Conservation (phyloP, 2,797 vertebrate genomes). For the Oophaga sylvatica region DNA sequence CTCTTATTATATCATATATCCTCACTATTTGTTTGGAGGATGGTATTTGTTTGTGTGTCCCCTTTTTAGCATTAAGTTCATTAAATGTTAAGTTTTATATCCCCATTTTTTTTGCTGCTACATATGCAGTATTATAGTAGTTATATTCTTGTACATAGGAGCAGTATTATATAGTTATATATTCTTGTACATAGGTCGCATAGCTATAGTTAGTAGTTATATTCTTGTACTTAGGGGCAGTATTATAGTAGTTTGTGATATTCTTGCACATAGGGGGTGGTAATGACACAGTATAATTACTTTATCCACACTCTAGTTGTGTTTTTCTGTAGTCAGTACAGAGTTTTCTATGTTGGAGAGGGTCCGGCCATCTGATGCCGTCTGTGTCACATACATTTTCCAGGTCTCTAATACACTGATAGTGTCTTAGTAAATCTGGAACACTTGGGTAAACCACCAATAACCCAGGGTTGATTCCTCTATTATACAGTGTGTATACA, state of each 20-base stretch:
- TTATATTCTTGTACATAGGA: conserved; percentile 13
- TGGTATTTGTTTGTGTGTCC: no score
- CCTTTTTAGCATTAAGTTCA: no score
- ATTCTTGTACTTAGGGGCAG: background rate
- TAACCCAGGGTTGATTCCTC: background rate
- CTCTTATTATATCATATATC: no score
- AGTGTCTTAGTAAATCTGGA: background rate
- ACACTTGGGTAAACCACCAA: background rate
- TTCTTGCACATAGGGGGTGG: background rate
- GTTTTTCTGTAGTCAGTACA: no score
- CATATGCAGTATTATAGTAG: conserved; percentile 14
- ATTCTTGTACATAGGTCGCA: no score
- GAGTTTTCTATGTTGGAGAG: no score
- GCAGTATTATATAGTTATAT: conserved; percentile 19
- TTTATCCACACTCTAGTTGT: background rate
- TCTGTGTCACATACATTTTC: no score
- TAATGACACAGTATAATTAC: background rate
- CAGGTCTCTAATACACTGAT: no score
- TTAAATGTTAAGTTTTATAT: no score
- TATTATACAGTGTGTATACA: background rate
- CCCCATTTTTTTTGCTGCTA: no score
- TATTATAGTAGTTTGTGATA: conserved; percentile 5
- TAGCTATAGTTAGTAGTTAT: conserved; percentile 2
- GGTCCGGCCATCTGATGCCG: no score
- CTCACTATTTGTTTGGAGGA: no score